phyloP scores from a whole-genome alignment of 1,140 invertebrate species.

The Zaprionus camerounensis region DNA sequence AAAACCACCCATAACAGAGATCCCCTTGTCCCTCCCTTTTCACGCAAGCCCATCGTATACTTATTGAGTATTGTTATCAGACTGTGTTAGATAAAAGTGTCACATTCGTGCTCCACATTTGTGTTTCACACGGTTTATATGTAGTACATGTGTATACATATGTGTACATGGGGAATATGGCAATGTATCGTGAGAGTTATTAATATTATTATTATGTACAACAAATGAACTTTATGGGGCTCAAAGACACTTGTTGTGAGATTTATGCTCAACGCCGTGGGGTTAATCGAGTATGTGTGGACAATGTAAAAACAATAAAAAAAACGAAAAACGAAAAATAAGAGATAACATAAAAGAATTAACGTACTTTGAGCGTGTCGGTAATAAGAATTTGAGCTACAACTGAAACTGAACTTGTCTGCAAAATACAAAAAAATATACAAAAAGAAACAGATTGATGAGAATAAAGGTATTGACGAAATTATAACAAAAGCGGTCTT shows the following conservation, averaged over 20 bases:
- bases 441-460: slow-evolving; percentile 32
- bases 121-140: slow-evolving; percentile 24
- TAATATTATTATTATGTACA: slow-evolving; percentile 9
- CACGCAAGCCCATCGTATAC: background rate
- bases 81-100: slow-evolving; percentile 60
- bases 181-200: slow-evolving; percentile 8
- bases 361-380: slow-evolving; percentile 79
- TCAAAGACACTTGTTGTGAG: slow-evolving; percentile 37
- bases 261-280: slow-evolving; percentile 46
- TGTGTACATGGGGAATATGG: background rate
- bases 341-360: slow-evolving; percentile 48
- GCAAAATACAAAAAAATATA: slow-evolving; percentile 61
- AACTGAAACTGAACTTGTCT: slow-evolving; percentile 74
- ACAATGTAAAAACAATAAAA: slow-evolving; percentile 30
- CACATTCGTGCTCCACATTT: slow-evolving; percentile 38
- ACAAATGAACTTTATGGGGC: slow-evolving; percentile 55
- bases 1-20: slow-evolving; percentile 23
- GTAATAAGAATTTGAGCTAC: slow-evolving; percentile 77
- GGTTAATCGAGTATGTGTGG: slow-evolving; percentile 44
- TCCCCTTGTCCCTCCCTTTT: background rate
- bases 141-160: background rate
- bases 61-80: slow-evolving; percentile 37
- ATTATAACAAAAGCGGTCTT: slow-evolving; percentile 8
- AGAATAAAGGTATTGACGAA: slow-evolving; percentile 35
- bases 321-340: slow-evolving; percentile 14